A percentile compares a stretch with the other conserved stretches of the same genome.
phyloP scores from a whole-genome alignment of 2,113 vertebrate genomes.

The Leucoraja erinaceus region DNA sequence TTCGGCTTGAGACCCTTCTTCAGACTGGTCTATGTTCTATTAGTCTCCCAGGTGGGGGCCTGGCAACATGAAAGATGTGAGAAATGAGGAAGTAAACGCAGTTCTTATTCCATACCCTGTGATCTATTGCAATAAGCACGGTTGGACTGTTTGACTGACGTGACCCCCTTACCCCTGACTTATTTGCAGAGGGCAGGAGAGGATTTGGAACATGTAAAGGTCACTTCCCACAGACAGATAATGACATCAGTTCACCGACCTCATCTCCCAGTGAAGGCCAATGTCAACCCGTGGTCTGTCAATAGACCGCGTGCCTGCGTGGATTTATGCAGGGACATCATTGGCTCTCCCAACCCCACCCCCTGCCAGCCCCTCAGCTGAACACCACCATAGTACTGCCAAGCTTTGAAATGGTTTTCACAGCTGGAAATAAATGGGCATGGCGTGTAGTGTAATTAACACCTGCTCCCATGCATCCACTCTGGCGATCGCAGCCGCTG shows the following conservation, averaged over 20 bases:
- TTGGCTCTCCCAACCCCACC: slow-evolving; percentile 5
- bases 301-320: neutral
- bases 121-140: too few relatives aligned
- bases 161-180: neutral
- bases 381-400: neutral
- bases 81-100: neutral
- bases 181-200: neutral
- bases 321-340: neutral
- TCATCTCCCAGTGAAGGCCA: neutral
- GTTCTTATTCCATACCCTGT: neutral
- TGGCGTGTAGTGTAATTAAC: neutral
- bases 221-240: neutral
- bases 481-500: neutral
- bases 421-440: neutral
- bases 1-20: too few relatives aligned
- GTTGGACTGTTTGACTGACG: neutral
- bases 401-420: neutral
- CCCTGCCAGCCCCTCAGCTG: neutral
- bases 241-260: neutral
- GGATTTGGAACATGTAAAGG: neutral
- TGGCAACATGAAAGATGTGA: neutral
- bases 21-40: too few relatives aligned
- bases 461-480: neutral
- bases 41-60: neutral
- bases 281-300: neutral